Evolutionary conservation across 2,797 vertebrate genomes (phyloP), one percentile per base, ranked within the genome.

Genomic region (Darevskia mixta): DNA sequence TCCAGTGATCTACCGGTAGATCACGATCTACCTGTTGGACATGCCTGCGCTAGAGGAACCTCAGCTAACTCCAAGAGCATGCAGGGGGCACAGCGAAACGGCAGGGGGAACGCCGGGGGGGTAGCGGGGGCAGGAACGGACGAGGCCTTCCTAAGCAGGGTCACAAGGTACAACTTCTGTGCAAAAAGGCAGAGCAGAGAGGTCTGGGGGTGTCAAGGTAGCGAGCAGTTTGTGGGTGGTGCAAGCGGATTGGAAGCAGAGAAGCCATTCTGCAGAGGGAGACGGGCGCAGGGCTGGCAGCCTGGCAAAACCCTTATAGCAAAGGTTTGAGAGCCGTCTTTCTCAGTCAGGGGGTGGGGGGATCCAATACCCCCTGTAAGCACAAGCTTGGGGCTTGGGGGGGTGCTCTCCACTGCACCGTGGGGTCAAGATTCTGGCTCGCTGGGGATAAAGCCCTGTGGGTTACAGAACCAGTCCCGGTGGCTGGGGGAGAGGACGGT

Each of bases 401-500:
- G 2, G 4, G 7, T 27, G 5, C 29, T 27, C n/a, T 69, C 23
- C 7, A 2, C 9, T 1, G 55, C 41, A 29, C 5, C 0, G 6
- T 1, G 35, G 73, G 27, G 67, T 69, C 29, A 29, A 69, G 20
- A 29, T 11, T 29, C 29, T 29, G 67, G 67, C 23, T 10, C 67
- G 6, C 27, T 8, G 29, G 67, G 29, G 67, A 11, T 25, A 23
- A 17, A 66, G 5, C 64, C 11, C 64, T 6, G 18, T 2, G 29
- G 5, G 49, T 15, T 1, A 0, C 71, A 86, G 69, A 27, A 35
- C 7, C 4, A 1, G 41, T 18, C 35, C 3, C 32, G 8, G 32
- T 4, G 0, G 4, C 6, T 27, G 15, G 27, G 1, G 0, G n/a
- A 0, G 1, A 29, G 3, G 18, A 25, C 4, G 6, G 11, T 23